Percentiles rank a stretch among this genome's conserved stretches.
These are phyloP conservation scores for Luperina testacea DNA, from an alignment of 2,888 invertebrate genomes.

Conservation along the genomic window DNA sequence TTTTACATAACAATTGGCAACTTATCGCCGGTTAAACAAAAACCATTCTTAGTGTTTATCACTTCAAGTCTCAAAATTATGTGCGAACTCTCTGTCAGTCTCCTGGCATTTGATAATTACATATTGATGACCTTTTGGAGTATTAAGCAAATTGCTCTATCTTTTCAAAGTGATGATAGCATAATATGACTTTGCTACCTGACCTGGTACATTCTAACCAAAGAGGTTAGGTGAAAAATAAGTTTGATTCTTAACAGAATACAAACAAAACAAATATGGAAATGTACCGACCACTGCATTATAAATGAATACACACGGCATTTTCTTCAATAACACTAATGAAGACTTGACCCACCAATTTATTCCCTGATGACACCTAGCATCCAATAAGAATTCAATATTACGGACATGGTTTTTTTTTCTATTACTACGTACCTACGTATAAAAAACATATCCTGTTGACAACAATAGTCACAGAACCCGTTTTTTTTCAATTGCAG, in stretches of 20 bases:
- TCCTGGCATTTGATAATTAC: background rate
- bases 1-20: background rate
- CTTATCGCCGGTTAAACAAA: background rate
- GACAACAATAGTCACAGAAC: slow-evolving; percentile 18
- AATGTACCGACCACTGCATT: slow-evolving; percentile 6
- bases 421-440: background rate
- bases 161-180: background rate
- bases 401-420: slow-evolving; percentile 15
- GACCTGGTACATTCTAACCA: background rate
- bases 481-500: slow-evolving; percentile 9
- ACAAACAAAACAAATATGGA: slow-evolving; percentile 15
- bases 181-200: background rate
- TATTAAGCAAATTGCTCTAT: background rate
- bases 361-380: slow-evolving; percentile 5
- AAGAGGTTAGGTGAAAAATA: slow-evolving; percentile 31
- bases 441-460: slow-evolving; percentile 58
- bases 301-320: background rate
- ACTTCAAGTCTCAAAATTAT: background rate
- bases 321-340: slow-evolving; percentile 35
- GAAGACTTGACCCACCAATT: slow-evolving; percentile 30
- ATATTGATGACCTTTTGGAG: background rate
- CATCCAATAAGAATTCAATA: slow-evolving; percentile 41
- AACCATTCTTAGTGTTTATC: too few relatives aligned
- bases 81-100: background rate
- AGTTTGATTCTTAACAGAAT: slow-evolving; percentile 27